Conservation (phyloP, 2,797 vertebrate species). For the Dicrostonyx torquatus region DNA sequence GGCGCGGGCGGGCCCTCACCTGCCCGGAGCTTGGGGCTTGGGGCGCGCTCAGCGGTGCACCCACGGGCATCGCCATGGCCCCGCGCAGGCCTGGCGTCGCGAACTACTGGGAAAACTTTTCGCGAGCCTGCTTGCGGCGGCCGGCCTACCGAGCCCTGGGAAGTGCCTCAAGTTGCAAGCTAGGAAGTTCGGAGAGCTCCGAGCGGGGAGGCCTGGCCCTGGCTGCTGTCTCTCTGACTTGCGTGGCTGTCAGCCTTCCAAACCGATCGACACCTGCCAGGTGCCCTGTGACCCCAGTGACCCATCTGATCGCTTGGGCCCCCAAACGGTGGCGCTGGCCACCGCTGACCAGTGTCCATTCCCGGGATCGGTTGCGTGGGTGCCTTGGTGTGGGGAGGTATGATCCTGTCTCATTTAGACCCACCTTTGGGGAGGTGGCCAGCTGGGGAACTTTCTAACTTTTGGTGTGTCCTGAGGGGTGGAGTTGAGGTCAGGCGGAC, state of each 20-base stretch:
- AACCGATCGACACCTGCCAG: conserved; percentile 73
- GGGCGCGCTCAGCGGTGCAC: conserved; percentile 3
- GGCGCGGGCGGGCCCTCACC: conserved; percentile 78
- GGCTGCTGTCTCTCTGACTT: background rate
- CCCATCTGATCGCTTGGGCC: background rate
- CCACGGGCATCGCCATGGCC: background rate
- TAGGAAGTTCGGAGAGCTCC: conserved; percentile 58
- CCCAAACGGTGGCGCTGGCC: background rate
- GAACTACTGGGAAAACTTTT: background rate
- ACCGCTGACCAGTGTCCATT: background rate
- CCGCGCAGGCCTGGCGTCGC: background rate
- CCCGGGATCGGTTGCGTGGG: background rate
- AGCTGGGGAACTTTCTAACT: conserved; percentile 27
- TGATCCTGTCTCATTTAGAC: background rate
- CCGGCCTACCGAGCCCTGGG: conserved; percentile 56
- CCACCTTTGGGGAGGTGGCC: background rate
- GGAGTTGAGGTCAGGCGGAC: conserved; percentile 73
- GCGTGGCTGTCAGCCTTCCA: conserved; percentile 29
- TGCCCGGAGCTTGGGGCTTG: conserved; percentile 65
- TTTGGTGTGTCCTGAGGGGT: conserved; percentile 61
- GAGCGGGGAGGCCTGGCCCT: conserved; percentile 63
- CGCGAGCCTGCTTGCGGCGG: conserved; percentile 24
- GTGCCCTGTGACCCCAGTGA: conserved; percentile 29
- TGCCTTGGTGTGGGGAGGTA: background rate
- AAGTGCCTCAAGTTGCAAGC: background rate